phyloP scores from a whole-genome alignment of 2,888 invertebrate genomes.

The Drosophila mulleri region DNA sequence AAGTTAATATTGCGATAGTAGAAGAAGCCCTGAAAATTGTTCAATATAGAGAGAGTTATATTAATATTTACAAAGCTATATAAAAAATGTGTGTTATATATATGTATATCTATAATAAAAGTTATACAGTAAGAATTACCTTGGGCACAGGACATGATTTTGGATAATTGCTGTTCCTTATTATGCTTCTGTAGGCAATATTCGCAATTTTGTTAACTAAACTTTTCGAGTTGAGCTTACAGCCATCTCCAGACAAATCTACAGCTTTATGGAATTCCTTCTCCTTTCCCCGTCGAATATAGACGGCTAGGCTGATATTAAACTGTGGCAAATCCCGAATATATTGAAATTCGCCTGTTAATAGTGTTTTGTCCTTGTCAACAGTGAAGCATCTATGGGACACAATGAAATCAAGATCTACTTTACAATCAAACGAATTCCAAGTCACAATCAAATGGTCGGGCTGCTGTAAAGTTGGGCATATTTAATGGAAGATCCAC shows the following conservation, averaged over 20 bases:
- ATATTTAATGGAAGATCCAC: background rate
- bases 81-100: no score
- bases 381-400: slow-evolving; percentile 34
- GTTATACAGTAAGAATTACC: slow-evolving; percentile 10
- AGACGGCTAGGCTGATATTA: slow-evolving; percentile 28
- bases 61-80: background rate
- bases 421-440: slow-evolving; percentile 34
- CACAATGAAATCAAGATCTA: slow-evolving; percentile 22
- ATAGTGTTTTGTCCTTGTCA: slow-evolving; percentile 16
- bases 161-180: slow-evolving; percentile 22
- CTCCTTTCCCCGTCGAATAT: background rate
- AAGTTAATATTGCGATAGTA: slow-evolving; percentile 44
- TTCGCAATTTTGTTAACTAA: slow-evolving; percentile 31
- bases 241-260: slow-evolving; percentile 38
- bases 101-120: no score
- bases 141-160: slow-evolving; percentile 44
- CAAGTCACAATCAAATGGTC: slow-evolving; percentile 35
- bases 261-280: slow-evolving; percentile 30
- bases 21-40: slow-evolving; percentile 44
- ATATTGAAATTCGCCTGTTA: slow-evolving; percentile 31
- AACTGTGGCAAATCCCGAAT: slow-evolving; percentile 8
- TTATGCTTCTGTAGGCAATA: slow-evolving; percentile 31
- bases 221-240: slow-evolving; percentile 26
- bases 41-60: background rate
- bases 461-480: background rate